A percentile compares a stretch with the other conserved stretches of the same genome.
These are phyloP conservation scores for Ornithoptera priamus DNA, from an alignment of 2,888 invertebrate genomes.

Conservation along the genomic window DNA sequence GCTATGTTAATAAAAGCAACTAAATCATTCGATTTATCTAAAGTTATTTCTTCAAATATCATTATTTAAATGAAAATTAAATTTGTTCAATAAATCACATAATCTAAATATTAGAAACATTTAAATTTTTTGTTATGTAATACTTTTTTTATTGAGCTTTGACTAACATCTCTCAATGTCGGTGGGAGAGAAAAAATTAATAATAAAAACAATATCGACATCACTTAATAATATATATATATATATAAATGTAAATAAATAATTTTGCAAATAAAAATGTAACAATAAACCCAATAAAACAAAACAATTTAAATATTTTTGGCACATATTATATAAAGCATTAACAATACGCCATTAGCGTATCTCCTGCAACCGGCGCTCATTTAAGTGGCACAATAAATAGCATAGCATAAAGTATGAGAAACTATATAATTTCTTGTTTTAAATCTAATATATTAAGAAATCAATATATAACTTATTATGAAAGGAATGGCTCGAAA, in stretches of 20 bases:
- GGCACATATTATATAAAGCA: conserved; percentile 23
- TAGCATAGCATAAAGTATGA: background rate
- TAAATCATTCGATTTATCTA: no score
- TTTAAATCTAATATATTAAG: background rate
- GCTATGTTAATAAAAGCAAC: no score
- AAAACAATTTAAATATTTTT: conserved; percentile 11
- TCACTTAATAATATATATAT: background rate
- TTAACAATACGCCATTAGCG: conserved; percentile 8
- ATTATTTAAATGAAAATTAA: no score
- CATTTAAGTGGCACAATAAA: background rate
- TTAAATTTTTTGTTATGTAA: background rate
- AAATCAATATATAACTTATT: background rate
- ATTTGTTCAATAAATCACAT: no score
- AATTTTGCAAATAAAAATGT: background rate
- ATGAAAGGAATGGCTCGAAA: background rate
- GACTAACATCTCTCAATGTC: background rate
- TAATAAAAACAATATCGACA: background rate
- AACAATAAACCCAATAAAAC: conserved; percentile 6
- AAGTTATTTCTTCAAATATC: no score
- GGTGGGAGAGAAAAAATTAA: background rate
- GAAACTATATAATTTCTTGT: background rate
- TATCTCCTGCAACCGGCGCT: background rate
- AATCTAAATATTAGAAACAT: background rate
- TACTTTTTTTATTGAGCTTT: background rate
- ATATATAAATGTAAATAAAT: no score